Percentiles rank a stretch among this genome's conserved stretches.
Conservation (phyloP, 2,113 vertebrate genomes). For the Tricholaema leucomelas region DNA sequence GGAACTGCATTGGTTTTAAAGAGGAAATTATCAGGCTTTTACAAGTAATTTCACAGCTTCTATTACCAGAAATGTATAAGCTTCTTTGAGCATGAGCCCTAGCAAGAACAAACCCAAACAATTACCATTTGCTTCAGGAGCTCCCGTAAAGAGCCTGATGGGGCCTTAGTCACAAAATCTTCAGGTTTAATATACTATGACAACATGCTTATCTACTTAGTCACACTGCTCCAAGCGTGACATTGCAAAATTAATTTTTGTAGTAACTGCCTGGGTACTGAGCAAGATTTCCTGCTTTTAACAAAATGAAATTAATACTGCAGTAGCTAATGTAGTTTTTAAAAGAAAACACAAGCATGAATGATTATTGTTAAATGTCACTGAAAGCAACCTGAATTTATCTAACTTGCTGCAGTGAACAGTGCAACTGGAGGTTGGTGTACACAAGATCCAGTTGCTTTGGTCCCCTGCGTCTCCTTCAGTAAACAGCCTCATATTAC, state of each 20-base stretch:
- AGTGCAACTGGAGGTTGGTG: neutral
- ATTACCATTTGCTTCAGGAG: constrained; percentile 29
- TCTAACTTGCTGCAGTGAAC: neutral
- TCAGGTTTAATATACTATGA: constrained; percentile 20
- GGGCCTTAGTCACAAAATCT: constrained; percentile 37
- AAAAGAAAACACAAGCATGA: neutral
- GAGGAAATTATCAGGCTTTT: constrained; percentile 35
- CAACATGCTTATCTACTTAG: constrained; percentile 37
- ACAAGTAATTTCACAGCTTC: constrained; percentile 41
- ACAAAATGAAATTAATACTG: neutral
- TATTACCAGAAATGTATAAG: neutral
- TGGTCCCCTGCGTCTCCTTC: neutral
- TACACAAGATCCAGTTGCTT: neutral
- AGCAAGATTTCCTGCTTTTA: constrained; percentile 3
- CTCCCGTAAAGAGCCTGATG: neutral
- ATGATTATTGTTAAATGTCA: neutral
- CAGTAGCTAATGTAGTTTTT: neutral
- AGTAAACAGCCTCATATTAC: neutral
- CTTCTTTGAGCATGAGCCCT: neutral
- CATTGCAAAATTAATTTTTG: constrained; percentile 37
- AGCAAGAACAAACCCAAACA: constrained; percentile 33
- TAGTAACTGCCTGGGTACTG: neutral
- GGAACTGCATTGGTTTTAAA: neutral
- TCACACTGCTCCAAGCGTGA: constrained; percentile 39
- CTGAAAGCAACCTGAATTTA: neutral